These are phyloP conservation scores for Stichodactyla helianthus DNA, from an alignment of 64 coral and sea anemone genomes.

Conservation along the genomic window DNA sequence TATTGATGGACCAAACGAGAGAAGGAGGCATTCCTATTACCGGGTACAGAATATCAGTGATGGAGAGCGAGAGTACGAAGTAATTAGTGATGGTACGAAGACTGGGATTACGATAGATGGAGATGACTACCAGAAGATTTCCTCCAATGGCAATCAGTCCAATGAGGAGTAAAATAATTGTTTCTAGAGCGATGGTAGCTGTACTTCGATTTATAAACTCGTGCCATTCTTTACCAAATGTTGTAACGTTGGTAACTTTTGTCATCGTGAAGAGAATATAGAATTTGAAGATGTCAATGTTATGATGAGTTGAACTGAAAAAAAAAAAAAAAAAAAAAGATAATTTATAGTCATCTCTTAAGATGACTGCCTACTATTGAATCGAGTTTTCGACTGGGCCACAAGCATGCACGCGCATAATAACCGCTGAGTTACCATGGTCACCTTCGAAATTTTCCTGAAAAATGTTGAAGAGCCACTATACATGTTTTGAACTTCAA, in stretches of 20 bases:
- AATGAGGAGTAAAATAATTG: background rate
- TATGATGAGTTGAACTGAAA: too few species aligned
- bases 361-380: too few species aligned
- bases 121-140: constrained; percentile 32
- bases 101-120: constrained; percentile 18
- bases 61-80: constrained; percentile 28
- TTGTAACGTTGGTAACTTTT: background rate
- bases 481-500: too few species aligned
- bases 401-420: too few species aligned
- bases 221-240: background rate
- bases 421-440: too few species aligned
- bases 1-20: background rate
- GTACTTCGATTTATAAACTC: background rate
- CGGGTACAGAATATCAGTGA: constrained; percentile 27
- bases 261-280: background rate
- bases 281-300: background rate
- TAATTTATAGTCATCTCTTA: too few species aligned
- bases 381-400: too few species aligned
- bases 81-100: constrained; percentile 43
- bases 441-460: too few species aligned
- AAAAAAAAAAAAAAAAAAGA: too few species aligned
- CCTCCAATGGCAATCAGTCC: constrained; percentile 26
- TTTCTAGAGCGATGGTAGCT: background rate
- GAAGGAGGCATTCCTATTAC: background rate
- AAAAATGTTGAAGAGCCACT: too few species aligned